Evolutionary conservation across 2,888 invertebrate species (phyloP), one percentile per base, ranked within the genome.

Genomic region (Drosophila dives): DNA sequence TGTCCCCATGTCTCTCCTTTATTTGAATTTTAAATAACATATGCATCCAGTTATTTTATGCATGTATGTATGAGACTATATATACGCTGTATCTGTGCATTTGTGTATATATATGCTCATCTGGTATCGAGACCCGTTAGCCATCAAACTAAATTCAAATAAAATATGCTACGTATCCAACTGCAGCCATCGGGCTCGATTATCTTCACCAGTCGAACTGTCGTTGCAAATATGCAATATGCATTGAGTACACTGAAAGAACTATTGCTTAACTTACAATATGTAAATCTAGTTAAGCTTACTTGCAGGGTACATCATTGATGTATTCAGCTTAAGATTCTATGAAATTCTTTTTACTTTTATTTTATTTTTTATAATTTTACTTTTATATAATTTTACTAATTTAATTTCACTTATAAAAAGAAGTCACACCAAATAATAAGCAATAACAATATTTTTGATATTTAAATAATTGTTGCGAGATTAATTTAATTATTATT

Each of bases 81-180:
- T 29, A 29, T 29, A 29, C 29, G 5, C 29, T 29, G 29, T 29
- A 29, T 29, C 26, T 26, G 7, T 42, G 3, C 0, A 20, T 23
- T 2, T 42, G 12, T 20, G 7, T 7, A 20, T 1, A 17, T 23
- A 12, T 45, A 15, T 12, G 20, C 12, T 26, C 32, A 55, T 26
- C 15, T 34, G 23, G 61, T 33, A 23, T 45, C 17, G 38, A 34
- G 63, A 42, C 40, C 50, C 70, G 67, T 64, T 55, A 48, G 62
- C 66, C 64, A 49, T 63, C 42, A 80, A 74, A 71, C 64, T 58
- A 71, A 80, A 74, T 62, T 72, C 62, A 56, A 67, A 66, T 71
- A 50, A 66, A 60, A 66, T 72, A 48, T 62, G 61, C 51, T 29
- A 50, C 32, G 12, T 10, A 26, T 55, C 26, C 26, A 55, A 10